Evolutionary conservation across 2,113 vertebrate genomes (phyloP).

Genomic region (Ginglymostoma cirratum): DNA sequence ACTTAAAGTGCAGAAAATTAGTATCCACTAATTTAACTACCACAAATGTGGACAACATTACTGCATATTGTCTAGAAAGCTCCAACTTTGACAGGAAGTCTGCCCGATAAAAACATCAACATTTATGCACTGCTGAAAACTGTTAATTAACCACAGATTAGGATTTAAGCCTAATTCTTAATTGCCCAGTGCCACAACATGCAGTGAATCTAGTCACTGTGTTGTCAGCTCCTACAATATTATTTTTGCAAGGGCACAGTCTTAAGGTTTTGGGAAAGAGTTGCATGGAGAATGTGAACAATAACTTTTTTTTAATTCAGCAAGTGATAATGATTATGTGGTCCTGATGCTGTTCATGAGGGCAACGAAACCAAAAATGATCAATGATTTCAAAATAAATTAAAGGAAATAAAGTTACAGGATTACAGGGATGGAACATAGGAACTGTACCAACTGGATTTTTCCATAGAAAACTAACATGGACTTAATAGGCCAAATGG

Average conservation of each 20-base stretch:
- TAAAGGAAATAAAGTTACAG: not conserved
- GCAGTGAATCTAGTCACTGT: not conserved
- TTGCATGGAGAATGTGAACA: not conserved
- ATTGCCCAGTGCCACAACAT: not conserved
- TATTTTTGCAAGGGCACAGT: not conserved
- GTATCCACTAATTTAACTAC: not conserved
- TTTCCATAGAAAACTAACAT: too few relatives aligned
- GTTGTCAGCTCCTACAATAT: not conserved
- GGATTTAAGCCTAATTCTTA: not conserved
- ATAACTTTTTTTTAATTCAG: not conserved
- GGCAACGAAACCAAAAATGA: not conserved
- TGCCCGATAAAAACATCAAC: not conserved
- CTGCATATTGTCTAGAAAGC: not conserved
- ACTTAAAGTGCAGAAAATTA: not conserved
- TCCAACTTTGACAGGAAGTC: not conserved
- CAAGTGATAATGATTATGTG: not conserved
- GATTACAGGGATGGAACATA: not conserved
- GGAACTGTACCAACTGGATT: not conserved
- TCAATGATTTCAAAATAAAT: not conserved
- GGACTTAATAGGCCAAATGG: too few relatives aligned
- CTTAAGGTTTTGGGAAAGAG: not conserved
- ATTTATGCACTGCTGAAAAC: not conserved
- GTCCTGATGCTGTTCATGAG: not conserved
- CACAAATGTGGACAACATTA: not conserved
- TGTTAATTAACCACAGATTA: not conserved